Evolutionary conservation across 53 echinoderm and acorn worm genomes (phyloP).

Genomic region (Apostichopus leukothele): DNA sequence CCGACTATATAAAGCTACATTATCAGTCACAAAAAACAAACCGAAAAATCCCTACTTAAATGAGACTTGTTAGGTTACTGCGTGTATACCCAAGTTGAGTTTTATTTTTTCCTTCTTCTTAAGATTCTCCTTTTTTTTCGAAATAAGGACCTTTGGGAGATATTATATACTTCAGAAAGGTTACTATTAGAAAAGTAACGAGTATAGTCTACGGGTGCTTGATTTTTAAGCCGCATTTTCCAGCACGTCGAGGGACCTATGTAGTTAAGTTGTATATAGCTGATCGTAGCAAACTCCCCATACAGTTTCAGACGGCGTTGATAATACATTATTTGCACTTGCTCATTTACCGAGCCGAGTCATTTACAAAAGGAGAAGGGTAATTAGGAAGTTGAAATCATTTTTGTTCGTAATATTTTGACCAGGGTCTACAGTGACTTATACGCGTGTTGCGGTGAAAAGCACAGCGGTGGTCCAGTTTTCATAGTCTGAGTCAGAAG

Average conservation of each 20-base stretch:
- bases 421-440: not conserved
- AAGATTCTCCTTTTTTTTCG: not conserved
- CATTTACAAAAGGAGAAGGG: not conserved
- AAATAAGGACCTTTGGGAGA: slow-evolving; percentile 26
- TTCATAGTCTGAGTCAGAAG: no score
- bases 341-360: not conserved
- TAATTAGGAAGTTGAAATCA: no score
- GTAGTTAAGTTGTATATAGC: not conserved
- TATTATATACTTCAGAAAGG: slow-evolving; percentile 7
- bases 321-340: not conserved
- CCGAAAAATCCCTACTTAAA: slow-evolving; percentile 10
- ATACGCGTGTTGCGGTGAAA: slow-evolving; percentile 33
- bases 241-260: slow-evolving; percentile 9
- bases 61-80: slow-evolving; percentile 6
- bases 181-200: not conserved
- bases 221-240: slow-evolving; percentile 22
- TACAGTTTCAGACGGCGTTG: no score
- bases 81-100: slow-evolving; percentile 8
- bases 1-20: slow-evolving; percentile 6
- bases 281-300: not conserved
- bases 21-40: not conserved
- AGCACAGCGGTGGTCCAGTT: slow-evolving; percentile 32
- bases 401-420: no score
- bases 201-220: not conserved
- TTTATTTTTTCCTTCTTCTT: not conserved